Evolutionary conservation across 2,888 invertebrate genomes (phyloP).

Genomic region (Andrena flavipes): DNA sequence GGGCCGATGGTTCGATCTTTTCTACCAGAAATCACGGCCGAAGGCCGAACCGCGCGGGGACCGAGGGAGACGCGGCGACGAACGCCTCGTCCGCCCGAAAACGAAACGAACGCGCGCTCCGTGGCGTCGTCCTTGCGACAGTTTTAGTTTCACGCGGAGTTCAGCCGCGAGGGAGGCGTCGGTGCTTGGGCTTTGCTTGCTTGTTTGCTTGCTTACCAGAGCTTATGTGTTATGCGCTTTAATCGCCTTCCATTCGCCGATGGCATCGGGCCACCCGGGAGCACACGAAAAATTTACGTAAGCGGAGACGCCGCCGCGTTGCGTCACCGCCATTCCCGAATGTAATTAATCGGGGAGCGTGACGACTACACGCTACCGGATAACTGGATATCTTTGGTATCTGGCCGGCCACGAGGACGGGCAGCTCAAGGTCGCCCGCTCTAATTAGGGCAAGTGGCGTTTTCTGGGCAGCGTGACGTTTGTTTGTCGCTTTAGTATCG

Average conservation of each 20-base stretch:
- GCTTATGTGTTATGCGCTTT: conserved; percentile 22
- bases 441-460: background rate
- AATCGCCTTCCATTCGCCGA: conserved; percentile 21
- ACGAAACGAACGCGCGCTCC: conserved; percentile 1
- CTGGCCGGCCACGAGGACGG: background rate
- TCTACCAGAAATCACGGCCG: conserved; percentile 61
- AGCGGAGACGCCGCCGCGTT: conserved; percentile 25
- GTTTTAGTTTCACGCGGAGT: conserved; percentile 45
- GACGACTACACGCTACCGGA: background rate
- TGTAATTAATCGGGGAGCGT: conserved; percentile 16
- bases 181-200: background rate
- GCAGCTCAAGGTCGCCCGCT: background rate
- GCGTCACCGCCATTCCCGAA: conserved; percentile 9
- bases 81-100: background rate
- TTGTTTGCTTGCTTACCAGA: background rate
- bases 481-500: too few species aligned
- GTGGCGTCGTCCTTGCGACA: conserved; percentile 58
- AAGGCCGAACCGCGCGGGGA: conserved; percentile 51
- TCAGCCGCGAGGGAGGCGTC: conserved; percentile 21
- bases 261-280: conserved; percentile 11
- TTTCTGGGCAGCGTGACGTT: too few species aligned
- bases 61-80: conserved; percentile 2
- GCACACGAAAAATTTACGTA: conserved; percentile 35
- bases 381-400: background rate
- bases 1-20: conserved; percentile 67